Evolutionary conservation across 2,113 vertebrate genomes (phyloP), one percentile per base, ranked within the genome.

Genomic region (Osmerus eperlanus): DNA sequence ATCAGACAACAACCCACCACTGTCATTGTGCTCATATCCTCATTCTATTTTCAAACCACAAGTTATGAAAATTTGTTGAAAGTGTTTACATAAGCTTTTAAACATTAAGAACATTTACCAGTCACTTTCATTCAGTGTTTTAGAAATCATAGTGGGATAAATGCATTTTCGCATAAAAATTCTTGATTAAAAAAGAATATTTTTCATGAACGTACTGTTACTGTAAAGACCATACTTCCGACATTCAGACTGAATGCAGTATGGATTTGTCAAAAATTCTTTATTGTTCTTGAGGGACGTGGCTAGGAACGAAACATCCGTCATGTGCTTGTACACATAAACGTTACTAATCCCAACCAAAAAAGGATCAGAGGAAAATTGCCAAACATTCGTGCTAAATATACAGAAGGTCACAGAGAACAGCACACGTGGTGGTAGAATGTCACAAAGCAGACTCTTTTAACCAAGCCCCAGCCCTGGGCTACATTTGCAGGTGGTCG

Each of bases 401-500:
- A 61, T 71, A 71, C 74, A 71, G 88, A 89, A 89, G 88, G 83
- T 82, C 69, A 87, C 90, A 87, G 81, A 86, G 85, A 91, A 87
- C 82, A 71, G 78, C 75, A 67, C 85, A 87, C 88, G 84, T 85
- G 88, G 85, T 68, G 86, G 84, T 91, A 91, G 87, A 77, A 89
- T 90, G 90, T 93, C 93, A 90, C 86, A 90, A 93, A 92, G 90
- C 86, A 67, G 75, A 88, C 85, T 87, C 85, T 87, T 88, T 90
- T 78, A 87, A 76, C 88, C 72, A 80, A 84, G 84, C 79, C 84
- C 89, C 88, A 84, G 91, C 93, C 92, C 87, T 86, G 82, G 91
- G 93, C 91, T 78, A 86, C 81, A 90, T 91, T 90, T 93, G 92
- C 93, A 95, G 93, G 94, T 95, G 94, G 93, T 92, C 90, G 76